These are phyloP conservation scores for Lepilemur ruficaudatus DNA, from an alignment of 2,797 vertebrate species.

Conservation along the genomic window DNA sequence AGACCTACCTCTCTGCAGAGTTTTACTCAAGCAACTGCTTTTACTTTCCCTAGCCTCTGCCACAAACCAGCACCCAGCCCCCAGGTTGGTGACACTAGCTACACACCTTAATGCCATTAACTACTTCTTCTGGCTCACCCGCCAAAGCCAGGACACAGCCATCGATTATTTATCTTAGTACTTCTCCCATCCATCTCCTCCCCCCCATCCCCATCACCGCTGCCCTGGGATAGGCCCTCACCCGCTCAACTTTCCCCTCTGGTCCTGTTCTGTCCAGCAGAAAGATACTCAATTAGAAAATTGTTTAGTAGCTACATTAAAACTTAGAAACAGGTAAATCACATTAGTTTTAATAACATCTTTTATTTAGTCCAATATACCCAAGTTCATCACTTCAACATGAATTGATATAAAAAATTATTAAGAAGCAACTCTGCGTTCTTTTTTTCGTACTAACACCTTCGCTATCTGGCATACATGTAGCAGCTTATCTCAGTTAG, in stretches of 20 bases:
- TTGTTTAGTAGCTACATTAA: background rate
- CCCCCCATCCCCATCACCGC: no score
- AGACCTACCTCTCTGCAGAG: background rate
- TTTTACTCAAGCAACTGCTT: background rate
- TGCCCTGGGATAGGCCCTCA: background rate
- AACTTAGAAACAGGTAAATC: background rate
- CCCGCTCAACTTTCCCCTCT: background rate
- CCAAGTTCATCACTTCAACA: constrained; percentile 35
- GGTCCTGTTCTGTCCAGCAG: background rate
- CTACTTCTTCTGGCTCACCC: background rate
- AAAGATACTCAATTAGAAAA: background rate
- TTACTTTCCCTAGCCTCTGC: background rate
- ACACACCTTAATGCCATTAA: background rate
- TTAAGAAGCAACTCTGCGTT: background rate
- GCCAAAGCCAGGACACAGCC: background rate
- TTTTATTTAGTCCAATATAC: background rate
- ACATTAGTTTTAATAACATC: background rate
- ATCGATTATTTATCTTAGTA: background rate
- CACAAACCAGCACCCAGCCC: background rate
- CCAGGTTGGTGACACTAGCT: background rate
- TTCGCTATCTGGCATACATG: background rate
- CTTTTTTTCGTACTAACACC: background rate
- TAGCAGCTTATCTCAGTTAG: background rate
- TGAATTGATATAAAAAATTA: background rate
- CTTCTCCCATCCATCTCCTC: background rate